Conservation (phyloP, 2,797 vertebrate genomes). For the Monodelphis domestica region DNA sequence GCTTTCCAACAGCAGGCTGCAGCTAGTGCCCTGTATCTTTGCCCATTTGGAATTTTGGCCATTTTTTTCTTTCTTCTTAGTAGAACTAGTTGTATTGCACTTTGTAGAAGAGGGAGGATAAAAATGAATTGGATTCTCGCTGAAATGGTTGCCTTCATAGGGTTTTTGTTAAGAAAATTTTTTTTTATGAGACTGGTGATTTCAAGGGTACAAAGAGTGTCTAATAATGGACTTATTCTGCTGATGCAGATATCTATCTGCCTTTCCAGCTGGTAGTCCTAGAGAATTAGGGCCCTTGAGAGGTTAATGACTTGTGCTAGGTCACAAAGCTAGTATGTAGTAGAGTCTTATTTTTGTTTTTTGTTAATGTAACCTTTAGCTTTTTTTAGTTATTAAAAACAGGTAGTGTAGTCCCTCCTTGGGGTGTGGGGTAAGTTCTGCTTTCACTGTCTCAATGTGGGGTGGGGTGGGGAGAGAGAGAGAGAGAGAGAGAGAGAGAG, state of each 20-base stretch:
- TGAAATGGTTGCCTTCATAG: not conserved
- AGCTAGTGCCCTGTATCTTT: not conserved
- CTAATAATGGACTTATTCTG: no score
- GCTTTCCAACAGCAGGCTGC: not conserved
- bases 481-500: no score
- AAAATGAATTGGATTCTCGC: not conserved
- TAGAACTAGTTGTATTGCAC: not conserved
- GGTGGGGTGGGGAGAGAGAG: no score
- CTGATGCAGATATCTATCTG: not conserved
- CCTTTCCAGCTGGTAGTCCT: not conserved
- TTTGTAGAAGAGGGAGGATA: not conserved
- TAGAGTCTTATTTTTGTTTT: not conserved
- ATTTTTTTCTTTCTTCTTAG: not conserved
- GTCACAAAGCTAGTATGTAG: not conserved
- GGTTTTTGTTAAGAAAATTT: not conserved
- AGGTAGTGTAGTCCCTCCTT: no score
- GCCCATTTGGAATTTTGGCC: not conserved
- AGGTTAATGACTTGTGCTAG: not conserved
- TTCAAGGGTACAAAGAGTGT: not conserved
- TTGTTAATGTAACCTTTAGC: not conserved
- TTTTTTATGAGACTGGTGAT: not conserved
- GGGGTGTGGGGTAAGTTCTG: no score
- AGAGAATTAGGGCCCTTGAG: not conserved
- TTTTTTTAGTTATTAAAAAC: not conserved
- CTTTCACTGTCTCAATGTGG: no score